Evolutionary conservation across 2,113 vertebrate species (phyloP), one percentile per base, ranked within the genome.

Genomic region (Misgurnus mizolepis): DNA sequence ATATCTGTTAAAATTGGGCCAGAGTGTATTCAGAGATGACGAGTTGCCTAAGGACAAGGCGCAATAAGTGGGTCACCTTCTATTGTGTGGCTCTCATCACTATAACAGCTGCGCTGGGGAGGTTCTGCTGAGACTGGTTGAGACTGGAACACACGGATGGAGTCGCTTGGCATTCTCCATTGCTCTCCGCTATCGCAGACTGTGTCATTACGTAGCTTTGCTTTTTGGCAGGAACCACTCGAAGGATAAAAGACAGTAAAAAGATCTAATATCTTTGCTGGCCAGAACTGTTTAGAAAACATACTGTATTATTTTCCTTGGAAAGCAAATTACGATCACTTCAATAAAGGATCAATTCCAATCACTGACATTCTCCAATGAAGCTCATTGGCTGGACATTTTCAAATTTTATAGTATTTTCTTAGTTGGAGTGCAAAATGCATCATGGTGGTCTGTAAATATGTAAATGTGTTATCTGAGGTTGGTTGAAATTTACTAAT

Each of bases 41-140:
- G 71, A 82, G 62, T 80, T 77, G 60, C 79, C 69, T 83, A 81
- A 81, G 86, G 70, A 82, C 15, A 84, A 41, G 81, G 84, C 89
- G 83, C 82, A 78, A 47, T 81, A 83, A 86, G 39, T 86, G 79
- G 84, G 86, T 86, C 83, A 86, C 83, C 81, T 85, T 84, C 78
- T 60, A 84, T 78, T 82, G 67, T 81, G 47, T 60, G 22, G 53
- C 67, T 56, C 64, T 81, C 62, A 76, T 83, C 79, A 74, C 77
- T 80, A 83, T 66, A 66, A 74, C 41, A 39, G 17, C 41, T 58
- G 55, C 55, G 43, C 68, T 73, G 69, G 50, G 69, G 56, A 61
- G 47, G 73, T 69, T 73, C 45, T 79, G 66, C 40, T 81, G 49
- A 73, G 73, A 76, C 49, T 60, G 65, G 43, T 76, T 65, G 43